A percentile compares a stretch with the other conserved stretches of the same genome.
These are phyloP conservation scores for Pantherophis vulpinus DNA, from an alignment of 2,797 vertebrate species.

Conservation along the genomic window DNA sequence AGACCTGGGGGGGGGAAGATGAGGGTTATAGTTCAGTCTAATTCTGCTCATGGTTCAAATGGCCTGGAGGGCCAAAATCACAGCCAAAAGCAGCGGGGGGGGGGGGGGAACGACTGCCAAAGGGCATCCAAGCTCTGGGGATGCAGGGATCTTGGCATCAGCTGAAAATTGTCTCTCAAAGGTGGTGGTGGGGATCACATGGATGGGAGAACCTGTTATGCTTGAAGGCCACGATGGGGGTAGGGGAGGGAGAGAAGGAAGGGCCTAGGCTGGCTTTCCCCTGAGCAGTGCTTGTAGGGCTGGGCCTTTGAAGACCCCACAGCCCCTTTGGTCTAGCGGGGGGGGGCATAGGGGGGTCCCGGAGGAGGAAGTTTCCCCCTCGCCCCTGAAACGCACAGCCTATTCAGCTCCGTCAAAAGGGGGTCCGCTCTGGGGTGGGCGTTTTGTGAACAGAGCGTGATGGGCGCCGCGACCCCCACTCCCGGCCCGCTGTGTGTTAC, in stretches of 20 bases:
- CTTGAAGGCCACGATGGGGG: background rate
- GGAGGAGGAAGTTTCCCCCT: background rate
- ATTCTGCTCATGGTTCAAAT: background rate
- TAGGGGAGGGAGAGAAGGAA: too few relatives aligned
- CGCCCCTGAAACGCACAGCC: background rate
- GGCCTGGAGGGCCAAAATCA: background rate
- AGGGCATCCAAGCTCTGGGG: background rate
- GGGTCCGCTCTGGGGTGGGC: background rate
- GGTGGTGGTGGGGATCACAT: background rate
- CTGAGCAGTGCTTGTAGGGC: background rate
- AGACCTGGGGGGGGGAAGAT: background rate
- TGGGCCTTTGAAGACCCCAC: background rate
- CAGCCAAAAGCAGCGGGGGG: too few relatives aligned
- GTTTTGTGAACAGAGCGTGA: background rate
- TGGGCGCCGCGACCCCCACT: background rate
- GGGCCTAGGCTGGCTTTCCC: background rate
- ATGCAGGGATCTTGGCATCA: background rate
- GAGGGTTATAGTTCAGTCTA: background rate
- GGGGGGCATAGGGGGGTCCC: background rate
- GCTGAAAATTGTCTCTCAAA: background rate
- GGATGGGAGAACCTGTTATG: background rate
- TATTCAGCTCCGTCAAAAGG: background rate
- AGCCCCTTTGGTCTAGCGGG: background rate
- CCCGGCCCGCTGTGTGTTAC: background rate
- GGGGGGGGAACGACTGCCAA: background rate